Percentiles rank a stretch among this genome's conserved stretches.
Evolutionary conservation across 1,140 invertebrate species (phyloP).

Genomic region (silkworm (Bombyx mori)): DNA sequence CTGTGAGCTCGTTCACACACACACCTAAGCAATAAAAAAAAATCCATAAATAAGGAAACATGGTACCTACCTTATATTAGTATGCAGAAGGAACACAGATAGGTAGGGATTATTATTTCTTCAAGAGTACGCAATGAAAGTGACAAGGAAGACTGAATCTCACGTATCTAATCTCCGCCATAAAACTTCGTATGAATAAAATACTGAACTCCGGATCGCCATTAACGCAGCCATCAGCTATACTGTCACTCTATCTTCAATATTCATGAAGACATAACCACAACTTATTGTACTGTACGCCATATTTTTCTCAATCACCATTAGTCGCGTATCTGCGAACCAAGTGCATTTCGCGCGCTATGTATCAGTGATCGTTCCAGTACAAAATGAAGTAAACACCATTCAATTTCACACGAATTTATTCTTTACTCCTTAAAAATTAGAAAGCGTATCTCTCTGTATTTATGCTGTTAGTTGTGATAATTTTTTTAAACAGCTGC

Average conservation of each 20-base stretch:
- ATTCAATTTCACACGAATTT: conserved; percentile 15
- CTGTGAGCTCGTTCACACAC: too few species aligned
- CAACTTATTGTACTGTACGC: conserved; percentile 50
- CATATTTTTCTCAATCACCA: conserved; percentile 71
- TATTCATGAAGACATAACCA: conserved; percentile 69
- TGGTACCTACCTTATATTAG: too few species aligned
- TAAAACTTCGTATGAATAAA: conserved; percentile 19
- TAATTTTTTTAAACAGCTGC: conserved; percentile 20
- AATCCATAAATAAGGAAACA: too few species aligned
- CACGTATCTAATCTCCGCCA: too few species aligned
- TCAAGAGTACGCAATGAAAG: too few species aligned
- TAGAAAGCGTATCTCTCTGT: too few species aligned
- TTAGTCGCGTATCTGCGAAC: conserved; percentile 62
- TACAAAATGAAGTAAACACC: conserved; percentile 42
- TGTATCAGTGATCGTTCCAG: conserved; percentile 35
- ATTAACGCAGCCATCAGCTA: conserved; percentile 27
- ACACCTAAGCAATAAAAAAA: too few species aligned
- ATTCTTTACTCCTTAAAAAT: conserved; percentile 7
- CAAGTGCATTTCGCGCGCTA: conserved; percentile 49
- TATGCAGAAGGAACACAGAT: too few species aligned
- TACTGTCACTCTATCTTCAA: conserved; percentile 42
- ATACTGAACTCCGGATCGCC: too few species aligned
- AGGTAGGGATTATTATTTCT: too few species aligned
- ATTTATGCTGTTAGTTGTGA: too few species aligned
- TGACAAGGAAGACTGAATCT: too few species aligned